Base-by-base conservation (phyloP, 1,140 invertebrate genomes). In the Anoplophora glabripennis region DNA sequence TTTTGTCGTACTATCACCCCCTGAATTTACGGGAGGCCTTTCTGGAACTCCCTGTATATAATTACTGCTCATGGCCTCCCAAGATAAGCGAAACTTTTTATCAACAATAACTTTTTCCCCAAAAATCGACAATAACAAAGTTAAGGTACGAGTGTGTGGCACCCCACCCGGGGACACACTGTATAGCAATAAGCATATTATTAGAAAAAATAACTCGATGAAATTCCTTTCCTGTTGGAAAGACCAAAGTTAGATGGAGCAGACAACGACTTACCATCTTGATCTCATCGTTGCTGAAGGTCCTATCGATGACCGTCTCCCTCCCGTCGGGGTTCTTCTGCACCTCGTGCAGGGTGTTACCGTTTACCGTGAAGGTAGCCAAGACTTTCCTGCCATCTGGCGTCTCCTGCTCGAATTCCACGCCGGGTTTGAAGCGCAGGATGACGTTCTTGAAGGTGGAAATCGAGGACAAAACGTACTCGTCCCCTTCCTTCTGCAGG, bases 321-420 rank as follows among this genome's bases (percentile, higher is more conserved):
- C 88, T 83, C 10, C 84, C 80, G 60, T 87, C 81, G 12, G 83
- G 80, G 34, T 83, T 84, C 60, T 86, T 87, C 74, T 90, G 88
- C 33, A 84, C 72, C 66, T 91, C 87, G 15, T 81, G 77, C 54
- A 91, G 72, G 65, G 84, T 89, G 74, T 88, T 86, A 7, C 85
- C 85, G 7, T 87, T 82, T 17, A 83, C 70, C 10, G 81, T 86
- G 60, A 86, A 82, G 52, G 80, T 69, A 42, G 82, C 86, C 77
- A 91, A 92, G 1, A 95, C 92, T 68, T 85, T 86, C 37, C 91
- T 80, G 9, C 91, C 92, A 73, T 95, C 92, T 12, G 88, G 80
- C 7, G 92, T 94, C 63, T 87, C 87, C 68, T 95, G 90, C 8
- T 93, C 89, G 73, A 94, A 92, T 72, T 92, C 89, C 54, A 88